phyloP scores from a whole-genome alignment of 2,797 vertebrate genomes.

The Halcyon leucocephala region DNA sequence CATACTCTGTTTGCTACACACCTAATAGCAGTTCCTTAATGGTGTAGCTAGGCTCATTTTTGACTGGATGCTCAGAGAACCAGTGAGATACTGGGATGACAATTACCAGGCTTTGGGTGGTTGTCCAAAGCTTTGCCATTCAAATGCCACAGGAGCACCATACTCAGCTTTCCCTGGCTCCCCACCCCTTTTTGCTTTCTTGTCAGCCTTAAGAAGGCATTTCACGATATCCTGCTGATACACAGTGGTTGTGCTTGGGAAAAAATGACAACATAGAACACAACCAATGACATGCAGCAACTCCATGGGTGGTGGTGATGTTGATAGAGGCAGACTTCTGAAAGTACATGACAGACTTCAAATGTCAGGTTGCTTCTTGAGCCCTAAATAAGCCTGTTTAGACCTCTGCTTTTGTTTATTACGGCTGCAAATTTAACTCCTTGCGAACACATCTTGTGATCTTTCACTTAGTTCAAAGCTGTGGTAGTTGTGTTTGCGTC shows the following conservation, averaged over 20 bases:
- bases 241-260: not conserved
- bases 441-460: not conserved
- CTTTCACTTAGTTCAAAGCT: not conserved
- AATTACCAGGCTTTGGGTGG: not conserved
- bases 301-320: not conserved
- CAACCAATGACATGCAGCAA: fast-evolving
- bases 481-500: not conserved
- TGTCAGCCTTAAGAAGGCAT: not conserved
- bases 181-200: not conserved
- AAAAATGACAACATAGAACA: not conserved
- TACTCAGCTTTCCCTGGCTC: not conserved
- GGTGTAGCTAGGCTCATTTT: not conserved
- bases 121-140: not conserved
- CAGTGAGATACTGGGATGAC: not conserved
- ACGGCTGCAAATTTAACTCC: not conserved
- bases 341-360: constrained; percentile 21
- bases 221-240: not conserved
- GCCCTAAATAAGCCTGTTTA: not conserved
- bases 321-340: constrained; percentile 8
- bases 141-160: not conserved
- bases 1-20: not conserved
- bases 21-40: not conserved
- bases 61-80: not conserved
- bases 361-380: constrained; percentile 12
- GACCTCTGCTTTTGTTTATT: not conserved